Evolutionary conservation across 2,797 vertebrate species (phyloP).

Genomic region (Danio tinwini): DNA sequence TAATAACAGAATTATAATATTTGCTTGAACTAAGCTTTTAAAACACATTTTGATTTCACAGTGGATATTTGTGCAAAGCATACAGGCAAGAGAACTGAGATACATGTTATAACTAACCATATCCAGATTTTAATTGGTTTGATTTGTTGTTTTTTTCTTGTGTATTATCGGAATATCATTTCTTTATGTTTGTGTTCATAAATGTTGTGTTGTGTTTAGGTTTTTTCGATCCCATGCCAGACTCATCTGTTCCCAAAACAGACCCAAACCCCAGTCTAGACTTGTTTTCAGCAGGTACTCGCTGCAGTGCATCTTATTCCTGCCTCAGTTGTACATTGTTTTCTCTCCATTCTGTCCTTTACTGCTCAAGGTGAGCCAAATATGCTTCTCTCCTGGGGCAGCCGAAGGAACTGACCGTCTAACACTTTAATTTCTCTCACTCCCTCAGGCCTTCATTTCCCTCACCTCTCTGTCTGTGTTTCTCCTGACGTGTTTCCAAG

Average conservation of each 20-base stretch:
- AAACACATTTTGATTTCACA: no score
- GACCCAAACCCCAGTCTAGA: conserved; percentile 88
- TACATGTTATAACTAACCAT: no score
- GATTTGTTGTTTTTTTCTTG: no score
- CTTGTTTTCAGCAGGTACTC: conserved; percentile 95
- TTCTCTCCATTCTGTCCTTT: conserved; percentile 60
- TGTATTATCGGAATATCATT: conserved; percentile 80
- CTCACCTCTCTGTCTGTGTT: not conserved
- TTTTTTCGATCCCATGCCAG: conserved; percentile 91
- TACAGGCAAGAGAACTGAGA: no score
- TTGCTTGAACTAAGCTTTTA: no score
- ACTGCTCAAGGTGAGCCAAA: conserved; percentile 49
- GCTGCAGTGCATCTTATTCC: not conserved
- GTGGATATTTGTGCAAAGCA: no score
- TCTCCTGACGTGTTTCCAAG: conserved; percentile 14
- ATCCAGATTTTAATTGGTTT: not conserved
- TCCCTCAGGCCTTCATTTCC: not conserved
- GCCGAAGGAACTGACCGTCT: conserved; percentile 19
- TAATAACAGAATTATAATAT: no score
- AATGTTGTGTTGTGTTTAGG: conserved; percentile 87
- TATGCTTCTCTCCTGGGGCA: conserved; percentile 31
- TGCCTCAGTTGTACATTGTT: conserved; percentile 44
- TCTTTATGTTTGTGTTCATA: conserved; percentile 64
- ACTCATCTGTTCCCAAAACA: conserved; percentile 78
- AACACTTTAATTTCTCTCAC: conserved; percentile 57